Base-by-base conservation (phyloP, 1,140 invertebrate genomes). In the Apis dorsata region DNA sequence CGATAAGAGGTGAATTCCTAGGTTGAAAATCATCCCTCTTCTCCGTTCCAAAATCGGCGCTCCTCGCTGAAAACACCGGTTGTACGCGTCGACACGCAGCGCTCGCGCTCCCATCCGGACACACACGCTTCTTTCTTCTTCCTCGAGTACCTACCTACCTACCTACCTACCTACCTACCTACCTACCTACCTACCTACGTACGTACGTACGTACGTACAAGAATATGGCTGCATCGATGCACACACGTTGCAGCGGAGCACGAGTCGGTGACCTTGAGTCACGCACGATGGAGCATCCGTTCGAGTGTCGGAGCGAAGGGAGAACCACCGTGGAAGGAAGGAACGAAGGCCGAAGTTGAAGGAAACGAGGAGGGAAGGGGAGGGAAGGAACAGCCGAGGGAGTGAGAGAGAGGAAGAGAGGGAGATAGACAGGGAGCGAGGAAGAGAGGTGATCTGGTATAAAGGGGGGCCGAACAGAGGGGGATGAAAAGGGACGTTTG, bases 261-360 rank as follows among this genome's bases (percentile, higher is more conserved):
- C 87, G 86, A 91, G 86, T 90, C 89, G 89, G 86, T 91, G 91
- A 91, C 92, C 92, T 93, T 92, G 91, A 92, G 90, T 91, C 91
- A 92, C 91, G 91, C 90, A 92, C 86, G 81, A 78, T 74, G 79
- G 77, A 89, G 86, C 87, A 84, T 73, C 79, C 86, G 79, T 85
- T 83, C 59, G 83, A 87, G 76, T 79, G 75, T 62, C 44, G 62
- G 80, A 76, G 84, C 70, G 83, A 68, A 76, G 86, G 82, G 77
- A 53, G 77, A 65, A 59, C 13, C 57, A 13, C 15, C 51, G 28
- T 34, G 44, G 74, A 65, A 76, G 71, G 59, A 82, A 60, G 53
- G 76, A 70, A 78, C 69, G 65, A 65, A 53, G 53, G 62, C 72
- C 11, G 57, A 76, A 81, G 62, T 19, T 21, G 53, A 85, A 75